These are phyloP conservation scores for Andricus curvator DNA, from an alignment of 2,888 invertebrate species.

Conservation along the genomic window DNA sequence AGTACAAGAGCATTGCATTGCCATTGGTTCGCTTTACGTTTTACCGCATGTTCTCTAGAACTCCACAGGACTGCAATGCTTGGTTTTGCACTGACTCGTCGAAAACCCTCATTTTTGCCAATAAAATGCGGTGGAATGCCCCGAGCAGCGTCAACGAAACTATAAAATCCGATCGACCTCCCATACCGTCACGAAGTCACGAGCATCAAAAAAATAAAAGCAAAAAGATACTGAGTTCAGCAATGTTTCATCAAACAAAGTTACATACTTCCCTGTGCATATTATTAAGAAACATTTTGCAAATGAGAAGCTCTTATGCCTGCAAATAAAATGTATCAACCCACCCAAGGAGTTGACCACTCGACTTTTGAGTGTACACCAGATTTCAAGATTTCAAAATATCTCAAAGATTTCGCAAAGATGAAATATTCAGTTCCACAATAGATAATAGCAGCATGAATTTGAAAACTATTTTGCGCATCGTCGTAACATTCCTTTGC, in stretches of 20 bases:
- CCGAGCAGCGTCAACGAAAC: conserved; percentile 37
- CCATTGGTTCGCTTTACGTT: conserved; percentile 29
- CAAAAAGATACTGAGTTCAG: neutral
- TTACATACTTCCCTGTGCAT: no score
- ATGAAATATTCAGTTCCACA: neutral
- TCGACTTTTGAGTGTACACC: no score
- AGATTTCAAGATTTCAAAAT: no score
- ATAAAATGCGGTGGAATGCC: conserved; percentile 32
- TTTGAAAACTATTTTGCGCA: neutral
- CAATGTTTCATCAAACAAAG: neutral
- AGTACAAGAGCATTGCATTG: conserved; percentile 35
- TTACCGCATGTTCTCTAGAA: conserved; percentile 20
- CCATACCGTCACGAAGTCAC: conserved; percentile 12
- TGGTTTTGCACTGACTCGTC: conserved; percentile 17
- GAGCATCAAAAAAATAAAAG: conserved; percentile 8
- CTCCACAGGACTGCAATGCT: neutral
- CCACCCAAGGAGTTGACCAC: no score
- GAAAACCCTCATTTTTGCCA: conserved; percentile 34
- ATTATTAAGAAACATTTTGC: no score
- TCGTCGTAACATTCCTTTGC: neutral
- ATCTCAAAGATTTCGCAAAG: neutral
- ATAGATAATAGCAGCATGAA: neutral
- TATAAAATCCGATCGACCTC: conserved; percentile 45
- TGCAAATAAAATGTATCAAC: no score
- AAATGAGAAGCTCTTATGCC: no score